Evolutionary conservation across 2,888 invertebrate species (phyloP), one percentile per base, ranked within the genome.

Genomic region (Drosophila colorata): DNA sequence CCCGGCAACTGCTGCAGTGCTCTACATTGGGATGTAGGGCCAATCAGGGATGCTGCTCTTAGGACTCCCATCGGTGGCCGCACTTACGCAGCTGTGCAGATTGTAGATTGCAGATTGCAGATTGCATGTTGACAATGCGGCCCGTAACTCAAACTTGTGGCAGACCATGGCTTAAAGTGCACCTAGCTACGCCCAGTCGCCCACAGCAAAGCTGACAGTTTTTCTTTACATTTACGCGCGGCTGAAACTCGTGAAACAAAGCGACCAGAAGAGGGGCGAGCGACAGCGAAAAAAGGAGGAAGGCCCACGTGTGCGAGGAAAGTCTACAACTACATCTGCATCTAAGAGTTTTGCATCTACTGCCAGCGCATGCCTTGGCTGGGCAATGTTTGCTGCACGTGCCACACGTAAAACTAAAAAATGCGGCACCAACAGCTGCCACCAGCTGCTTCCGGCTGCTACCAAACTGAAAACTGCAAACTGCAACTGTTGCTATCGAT

Each of bases 331-430:
- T 46, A 37, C 69, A 74, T 69, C 75, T 75, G 76, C 76, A 75
- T 75, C 77, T 68, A 61, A 75, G 74, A 74, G 59, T 74, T 74
- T 69, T 82, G 83, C 83, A 88, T 82, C 61, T 55, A 44, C 23
- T 11, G 47, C 57, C 51, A 41, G 20, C 63, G 25, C 70, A 69
- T 68, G 67, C 56, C 65, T 33, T 58, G 64, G 72, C 57, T 59
- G 69, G 83, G 58, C 73, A 68, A 60, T 70, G 69, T 76, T 84
- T 72, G 78, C 52, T 56, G 82, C 85, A 89, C 85, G 89, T 89
- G 89, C 89, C 69, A 60, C 89, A 89, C 88, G 89, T 87, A 85
- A 87, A 89, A 89, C 77, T 82, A 81, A 79, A 87, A 89, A 87
- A 85, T 85, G 89, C 78, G 70, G 57, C 87, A 80, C 64, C 70